These are phyloP conservation scores for Sisyra terminalis DNA, from an alignment of 2,888 invertebrate genomes.

Conservation along the genomic window DNA sequence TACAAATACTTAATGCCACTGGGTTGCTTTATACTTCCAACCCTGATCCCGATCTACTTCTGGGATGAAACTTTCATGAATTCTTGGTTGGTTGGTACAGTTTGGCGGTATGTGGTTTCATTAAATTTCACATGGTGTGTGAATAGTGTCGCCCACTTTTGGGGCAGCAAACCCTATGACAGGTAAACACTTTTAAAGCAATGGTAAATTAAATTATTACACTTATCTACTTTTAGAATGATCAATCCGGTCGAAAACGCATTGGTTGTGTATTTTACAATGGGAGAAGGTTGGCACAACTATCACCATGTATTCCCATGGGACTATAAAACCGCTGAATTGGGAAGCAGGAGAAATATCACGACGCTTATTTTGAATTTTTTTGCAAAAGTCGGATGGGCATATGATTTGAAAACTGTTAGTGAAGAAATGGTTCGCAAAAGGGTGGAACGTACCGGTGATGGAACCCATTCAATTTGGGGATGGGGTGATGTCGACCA, in stretches of 20 bases:
- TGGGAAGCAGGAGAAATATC: constrained; percentile 27
- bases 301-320: constrained; percentile 77
- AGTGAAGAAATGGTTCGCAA: constrained; percentile 49
- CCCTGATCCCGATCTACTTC: constrained; percentile 51
- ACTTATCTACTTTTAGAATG: constrained; percentile 42
- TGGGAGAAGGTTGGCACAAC: constrained; percentile 77
- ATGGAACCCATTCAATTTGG: constrained; percentile 59
- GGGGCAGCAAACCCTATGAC: constrained; percentile 61
- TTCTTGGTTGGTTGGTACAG: constrained; percentile 48
- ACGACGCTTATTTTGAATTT: constrained; percentile 21
- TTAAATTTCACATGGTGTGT: constrained; percentile 83
- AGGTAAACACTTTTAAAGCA: constrained; percentile 26
- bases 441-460: constrained; percentile 56
- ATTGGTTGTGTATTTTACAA: constrained; percentile 44
- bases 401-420: constrained; percentile 72
- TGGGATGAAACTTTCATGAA: constrained; percentile 60
- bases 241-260: constrained; percentile 59
- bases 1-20: constrained; percentile 59
- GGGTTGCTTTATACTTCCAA: constrained; percentile 63
- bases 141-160: constrained; percentile 77
- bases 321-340: constrained; percentile 72
- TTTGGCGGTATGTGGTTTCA: constrained; percentile 61
- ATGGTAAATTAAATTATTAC: too few species aligned
- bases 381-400: constrained; percentile 44
- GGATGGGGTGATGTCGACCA: constrained; percentile 65